A percentile compares a stretch with the other conserved stretches of the same genome.
Conservation (phyloP, 2,113 vertebrate genomes). For the Ciconia maguari region DNA sequence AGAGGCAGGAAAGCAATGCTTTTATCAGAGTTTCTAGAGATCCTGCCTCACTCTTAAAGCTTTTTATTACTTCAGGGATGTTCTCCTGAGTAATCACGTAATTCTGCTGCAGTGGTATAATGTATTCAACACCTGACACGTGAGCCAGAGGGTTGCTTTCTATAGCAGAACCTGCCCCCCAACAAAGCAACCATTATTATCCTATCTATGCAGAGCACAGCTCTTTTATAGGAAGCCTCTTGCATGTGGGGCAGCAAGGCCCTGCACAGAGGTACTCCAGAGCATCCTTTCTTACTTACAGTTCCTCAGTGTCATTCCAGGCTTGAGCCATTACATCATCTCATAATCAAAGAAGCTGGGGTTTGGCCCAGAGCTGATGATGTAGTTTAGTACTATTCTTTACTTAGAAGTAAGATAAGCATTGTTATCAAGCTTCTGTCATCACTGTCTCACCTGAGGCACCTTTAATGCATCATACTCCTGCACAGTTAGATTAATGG, state of each 20-base stretch:
- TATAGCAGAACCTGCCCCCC: neutral
- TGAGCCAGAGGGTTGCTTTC: neutral
- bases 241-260: neutral
- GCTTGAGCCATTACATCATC: neutral
- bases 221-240: neutral
- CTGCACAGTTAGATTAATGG: neutral
- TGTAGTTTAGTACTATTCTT: neutral
- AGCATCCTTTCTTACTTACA: neutral
- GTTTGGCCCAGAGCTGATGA: neutral
- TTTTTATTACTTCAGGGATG: neutral
- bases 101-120: neutral
- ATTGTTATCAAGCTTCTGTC: neutral
- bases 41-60: neutral
- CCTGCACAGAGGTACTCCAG: neutral
- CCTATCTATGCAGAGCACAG: neutral
- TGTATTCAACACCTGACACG: neutral
- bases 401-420: neutral
- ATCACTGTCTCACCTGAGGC: neutral
- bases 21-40: neutral
- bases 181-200: neutral
- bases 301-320: neutral
- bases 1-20: neutral
- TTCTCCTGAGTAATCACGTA: neutral
- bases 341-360: neutral
- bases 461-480: neutral